phyloP scores from a whole-genome alignment of 2,113 vertebrate genomes.

The Vanacampus margaritifer region DNA sequence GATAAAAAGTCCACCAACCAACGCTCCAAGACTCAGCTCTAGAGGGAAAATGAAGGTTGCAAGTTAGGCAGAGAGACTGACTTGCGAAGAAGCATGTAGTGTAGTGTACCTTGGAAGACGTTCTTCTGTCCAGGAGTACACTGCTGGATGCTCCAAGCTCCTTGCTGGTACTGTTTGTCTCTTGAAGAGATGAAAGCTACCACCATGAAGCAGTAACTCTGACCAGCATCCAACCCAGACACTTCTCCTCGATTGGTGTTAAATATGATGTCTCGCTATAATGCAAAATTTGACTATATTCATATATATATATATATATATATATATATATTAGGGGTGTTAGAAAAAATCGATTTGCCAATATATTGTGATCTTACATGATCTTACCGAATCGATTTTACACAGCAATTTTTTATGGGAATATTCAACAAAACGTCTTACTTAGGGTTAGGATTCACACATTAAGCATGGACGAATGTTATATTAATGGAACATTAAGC shows the following conservation, averaged over 20 bases:
- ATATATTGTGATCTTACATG: too few species aligned
- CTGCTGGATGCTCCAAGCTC: constrained; percentile 64
- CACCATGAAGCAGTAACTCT: constrained; percentile 84
- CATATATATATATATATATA: too few species aligned
- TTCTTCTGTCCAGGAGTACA: constrained; percentile 46
- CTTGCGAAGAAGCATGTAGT: too few species aligned
- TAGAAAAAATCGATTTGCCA: too few species aligned
- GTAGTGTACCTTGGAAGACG: constrained; percentile 27
- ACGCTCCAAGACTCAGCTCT: constrained; percentile 63
- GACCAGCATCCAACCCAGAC: constrained; percentile 61
- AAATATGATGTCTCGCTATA: constrained; percentile 72
- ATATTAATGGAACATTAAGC: too few species aligned
- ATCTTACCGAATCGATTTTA: too few species aligned
- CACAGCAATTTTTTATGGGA: too few species aligned
- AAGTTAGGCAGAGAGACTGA: background rate
- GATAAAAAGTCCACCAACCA: constrained; percentile 62
- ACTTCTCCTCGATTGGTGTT: constrained; percentile 62
- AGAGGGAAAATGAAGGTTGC: background rate
- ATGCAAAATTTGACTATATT: background rate
- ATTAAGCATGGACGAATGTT: too few species aligned
- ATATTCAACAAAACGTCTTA: too few species aligned
- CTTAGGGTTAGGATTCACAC: too few species aligned
- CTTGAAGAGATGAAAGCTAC: constrained; percentile 74
- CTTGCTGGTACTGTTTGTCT: constrained; percentile 49
- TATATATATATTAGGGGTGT: too few species aligned